Evolutionary conservation across 2,113 vertebrate genomes (phyloP), one percentile per base, ranked within the genome.

Genomic region (Phylloscopus whistleri): DNA sequence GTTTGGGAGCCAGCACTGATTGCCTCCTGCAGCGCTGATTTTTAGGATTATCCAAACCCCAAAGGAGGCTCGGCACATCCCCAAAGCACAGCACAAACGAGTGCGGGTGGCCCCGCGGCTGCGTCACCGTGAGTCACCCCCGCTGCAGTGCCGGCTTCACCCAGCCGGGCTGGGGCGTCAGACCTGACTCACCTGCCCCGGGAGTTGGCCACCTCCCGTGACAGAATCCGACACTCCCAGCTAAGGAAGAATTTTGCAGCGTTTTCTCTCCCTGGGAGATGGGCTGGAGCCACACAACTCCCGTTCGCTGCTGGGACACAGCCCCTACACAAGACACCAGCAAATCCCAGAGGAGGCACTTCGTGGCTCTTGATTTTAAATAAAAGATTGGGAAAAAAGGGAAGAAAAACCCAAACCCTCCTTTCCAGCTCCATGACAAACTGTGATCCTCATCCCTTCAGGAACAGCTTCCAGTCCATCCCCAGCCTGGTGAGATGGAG

Each of bases 31-130:
- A 49, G 67, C 0, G 2, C 87, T 27, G 49, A 8, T 14, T 59
- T 85, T 31, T 22, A 7, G 70, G 33, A 21, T 86, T 4, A 35
- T 12, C 58, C 70, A 7, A 11, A 59, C 11, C 13, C 67, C 58
- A 1, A 2, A 49, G 5, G 1, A 15, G 24, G 22, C 53, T 41
- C 2, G 4, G 70, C 13, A 33, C 62, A 31, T 6, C 8, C 48
- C 51, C 52, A 10, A 39, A 59, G 33, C 67, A 20, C 4, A 2
- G 37, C 51, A 33, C 14, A 2, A n/a, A 44, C 0, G 10, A 72
- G 64, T 1, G 0, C 0, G 2, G 16, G 4, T 0, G 58, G 86
- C 62, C 35, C 67, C 9, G 10, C 17, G 30, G 82, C 85, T 60
- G 69, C 48, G 26, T 20, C 73, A 6, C 80, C 5, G 0, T 20